These are phyloP conservation scores for Cheilosia soror DNA, from an alignment of 2,888 invertebrate genomes.

Conservation along the genomic window DNA sequence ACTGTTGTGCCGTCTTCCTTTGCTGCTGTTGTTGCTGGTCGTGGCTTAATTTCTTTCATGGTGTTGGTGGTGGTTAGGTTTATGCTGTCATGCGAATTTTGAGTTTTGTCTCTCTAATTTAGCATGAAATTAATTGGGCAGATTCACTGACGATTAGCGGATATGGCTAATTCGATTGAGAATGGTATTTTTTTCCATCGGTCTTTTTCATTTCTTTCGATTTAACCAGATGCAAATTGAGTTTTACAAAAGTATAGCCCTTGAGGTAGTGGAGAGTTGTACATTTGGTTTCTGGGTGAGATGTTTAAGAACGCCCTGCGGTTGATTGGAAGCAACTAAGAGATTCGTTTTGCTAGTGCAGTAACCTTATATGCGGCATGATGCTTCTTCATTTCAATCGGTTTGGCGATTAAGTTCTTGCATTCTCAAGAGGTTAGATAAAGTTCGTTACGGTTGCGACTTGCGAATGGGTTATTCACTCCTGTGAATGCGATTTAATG, in stretches of 20 bases:
- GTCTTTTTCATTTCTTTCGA: conserved; percentile 23
- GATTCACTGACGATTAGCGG: conserved; percentile 73
- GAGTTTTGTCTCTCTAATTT: conserved; percentile 73
- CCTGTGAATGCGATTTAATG: neutral
- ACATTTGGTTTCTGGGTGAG: conserved; percentile 2
- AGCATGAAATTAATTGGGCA: conserved; percentile 75
- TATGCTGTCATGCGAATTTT: conserved; percentile 74
- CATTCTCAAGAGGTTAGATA: neutral
- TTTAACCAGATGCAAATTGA: conserved; percentile 55
- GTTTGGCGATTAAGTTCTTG: conserved; percentile 11
- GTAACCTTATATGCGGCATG: conserved; percentile 2
- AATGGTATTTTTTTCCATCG: conserved; percentile 14
- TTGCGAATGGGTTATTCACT: neutral
- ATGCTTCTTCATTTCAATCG: neutral
- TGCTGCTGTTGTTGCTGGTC: neutral
- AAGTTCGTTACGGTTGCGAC: conserved; percentile 17
- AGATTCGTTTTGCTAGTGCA: conserved; percentile 45
- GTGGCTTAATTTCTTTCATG: neutral
- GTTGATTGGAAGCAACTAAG: conserved; percentile 38
- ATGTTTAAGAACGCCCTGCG: neutral
- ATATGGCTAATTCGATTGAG: conserved; percentile 67
- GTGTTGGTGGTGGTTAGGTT: conserved; percentile 53
- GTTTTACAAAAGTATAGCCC: conserved; percentile 28
- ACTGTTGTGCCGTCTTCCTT: neutral
- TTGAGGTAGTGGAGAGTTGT: neutral